phyloP scores from a whole-genome alignment of 2,888 invertebrate species.

The Holacanthella duospinosa region DNA sequence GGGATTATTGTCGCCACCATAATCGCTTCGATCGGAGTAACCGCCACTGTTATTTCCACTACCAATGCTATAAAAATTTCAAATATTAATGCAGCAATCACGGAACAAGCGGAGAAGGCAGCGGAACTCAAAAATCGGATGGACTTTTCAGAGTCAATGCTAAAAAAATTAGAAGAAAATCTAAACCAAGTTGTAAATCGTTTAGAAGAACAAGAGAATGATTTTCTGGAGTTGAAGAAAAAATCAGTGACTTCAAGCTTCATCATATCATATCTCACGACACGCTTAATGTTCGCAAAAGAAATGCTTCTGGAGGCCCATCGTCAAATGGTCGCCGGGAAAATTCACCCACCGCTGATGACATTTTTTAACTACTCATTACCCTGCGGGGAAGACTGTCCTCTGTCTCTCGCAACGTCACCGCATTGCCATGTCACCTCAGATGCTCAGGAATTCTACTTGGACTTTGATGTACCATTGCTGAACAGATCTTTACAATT shows the following conservation, averaged over 20 bases:
- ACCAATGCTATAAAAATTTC: too few species aligned
- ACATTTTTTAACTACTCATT: too few species aligned
- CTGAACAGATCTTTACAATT: not conserved
- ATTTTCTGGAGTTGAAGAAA: not conserved
- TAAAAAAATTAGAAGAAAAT: too few species aligned
- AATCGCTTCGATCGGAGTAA: too few species aligned
- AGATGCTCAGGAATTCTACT: not conserved
- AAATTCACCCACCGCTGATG: too few species aligned
- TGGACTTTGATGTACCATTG: not conserved
- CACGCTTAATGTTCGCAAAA: not conserved
- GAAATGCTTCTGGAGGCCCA: not conserved
- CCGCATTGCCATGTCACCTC: not conserved
- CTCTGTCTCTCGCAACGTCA: not conserved
- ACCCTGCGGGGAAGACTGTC: not conserved
- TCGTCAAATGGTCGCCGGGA: not conserved
- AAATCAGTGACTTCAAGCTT: not conserved
- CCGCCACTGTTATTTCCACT: too few species aligned
- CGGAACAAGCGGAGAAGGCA: too few species aligned
- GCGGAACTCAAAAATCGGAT: too few species aligned
- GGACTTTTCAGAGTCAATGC: too few species aligned
- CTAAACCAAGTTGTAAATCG: too few species aligned
- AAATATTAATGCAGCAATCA: too few species aligned
- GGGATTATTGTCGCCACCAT: not conserved
- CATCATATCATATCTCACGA: not conserved
- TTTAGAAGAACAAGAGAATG: too few species aligned